Evolutionary conservation across 2,888 invertebrate species (phyloP).

Genomic region (Idaea straminata): DNA sequence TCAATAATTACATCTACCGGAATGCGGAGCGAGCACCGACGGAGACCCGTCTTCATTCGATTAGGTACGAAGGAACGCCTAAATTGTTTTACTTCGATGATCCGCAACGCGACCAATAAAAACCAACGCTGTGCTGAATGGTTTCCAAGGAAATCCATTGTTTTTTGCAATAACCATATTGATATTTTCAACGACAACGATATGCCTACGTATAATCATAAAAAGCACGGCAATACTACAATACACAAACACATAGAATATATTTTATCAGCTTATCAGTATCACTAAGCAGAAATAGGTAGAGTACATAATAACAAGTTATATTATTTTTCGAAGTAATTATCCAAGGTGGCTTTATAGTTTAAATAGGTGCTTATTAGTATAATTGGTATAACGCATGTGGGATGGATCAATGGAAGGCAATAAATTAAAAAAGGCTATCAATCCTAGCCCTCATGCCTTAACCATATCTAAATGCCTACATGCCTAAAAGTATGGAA

Average conservation of each 20-base stretch:
- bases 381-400: too few relatives aligned
- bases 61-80: conserved; percentile 53
- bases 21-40: conserved; percentile 36
- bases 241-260: too few relatives aligned
- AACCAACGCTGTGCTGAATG: neutral
- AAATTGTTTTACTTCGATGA: conserved; percentile 71
- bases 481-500: neutral
- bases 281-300: too few relatives aligned
- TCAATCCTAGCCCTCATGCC: neutral
- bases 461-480: neutral
- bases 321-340: too few relatives aligned
- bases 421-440: too few relatives aligned
- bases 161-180: neutral
- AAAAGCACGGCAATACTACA: too few relatives aligned
- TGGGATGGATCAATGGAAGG: neutral
- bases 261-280: too few relatives aligned
- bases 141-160: conserved; percentile 3
- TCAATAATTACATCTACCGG: conserved; percentile 65
- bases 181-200: neutral
- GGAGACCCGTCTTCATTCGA: conserved; percentile 51
- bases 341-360: too few relatives aligned
- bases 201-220: too few relatives aligned
- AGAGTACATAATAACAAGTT: too few relatives aligned
- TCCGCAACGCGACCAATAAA: conserved; percentile 29
- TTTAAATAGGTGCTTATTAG: too few relatives aligned